Evolutionary conservation across 2,797 vertebrate genomes (phyloP), one percentile per base, ranked within the genome.

Genomic region (Lutjanus argentimaculatus): DNA sequence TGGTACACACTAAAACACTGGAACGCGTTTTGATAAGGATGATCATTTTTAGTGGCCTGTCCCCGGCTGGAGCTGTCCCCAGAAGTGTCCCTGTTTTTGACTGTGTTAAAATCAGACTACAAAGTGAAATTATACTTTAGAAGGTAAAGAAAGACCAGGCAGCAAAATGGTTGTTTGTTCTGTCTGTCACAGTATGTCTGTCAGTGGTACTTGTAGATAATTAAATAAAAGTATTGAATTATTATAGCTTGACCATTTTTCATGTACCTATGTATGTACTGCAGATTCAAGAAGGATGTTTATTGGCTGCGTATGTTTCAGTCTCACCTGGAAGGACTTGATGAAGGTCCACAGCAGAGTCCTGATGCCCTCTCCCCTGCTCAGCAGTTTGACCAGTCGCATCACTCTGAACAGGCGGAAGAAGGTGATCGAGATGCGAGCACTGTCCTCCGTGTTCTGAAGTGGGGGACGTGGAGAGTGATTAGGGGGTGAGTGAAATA

Each of bases 341-440:
- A 99, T 99, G 82, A 99, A 99, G 1, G 99, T 99, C 99, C 99
- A 99, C 78, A 99, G 92, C 62, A 99, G 93, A 0, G 98, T 99
- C 85, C 99, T 96, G 91, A 99, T 99, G 86, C 99, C 99, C 90
- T 99, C 99, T 58, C 99, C 99, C 79, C 98, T 95, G 94, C 97
- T 99, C 87, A 99, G 95, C 85, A 99, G 96, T 90, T 99, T 99
- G 92, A 99, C 99, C 95, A 99, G 78, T 59, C 99, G 96, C 99
- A 99, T 99, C 83, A 99, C 99, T 73, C 98, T 96, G 95, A 99
- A 99, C 87, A 99, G 96, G 83, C 98, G 98, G 93, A 99, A 99
- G 95, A 99, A 99, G 55, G 98, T 99, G 96, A 99, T 99, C 92
- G 99, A 99, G 94, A 99, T 99, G 77, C 98, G 97, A 86, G 98